Base-by-base conservation (phyloP, 2,113 vertebrate genomes). In the Pedetes capensis region DNA sequence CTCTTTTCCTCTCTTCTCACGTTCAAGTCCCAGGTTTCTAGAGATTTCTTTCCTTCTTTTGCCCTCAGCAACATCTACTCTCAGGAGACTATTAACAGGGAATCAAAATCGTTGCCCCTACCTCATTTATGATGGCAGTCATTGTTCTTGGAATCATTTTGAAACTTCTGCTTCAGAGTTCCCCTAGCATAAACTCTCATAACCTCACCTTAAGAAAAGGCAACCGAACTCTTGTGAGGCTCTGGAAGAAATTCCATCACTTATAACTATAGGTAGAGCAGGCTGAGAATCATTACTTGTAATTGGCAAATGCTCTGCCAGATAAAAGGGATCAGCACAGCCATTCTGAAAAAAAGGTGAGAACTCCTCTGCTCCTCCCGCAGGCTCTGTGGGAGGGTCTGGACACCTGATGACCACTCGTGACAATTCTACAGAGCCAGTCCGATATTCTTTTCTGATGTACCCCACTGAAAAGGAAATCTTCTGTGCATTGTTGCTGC, bases 351-450 rank as follows among this genome's bases (percentile, higher is more conserved):
- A 81, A 29, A 34, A 66, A 59, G 61, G n/a, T 25, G 10, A 23
- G 20, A 22, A 3, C 8, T 0, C 0, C 44, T 11, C 2, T 23
- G 14, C 16, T 34, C 1, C 10, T 37, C 16, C 16, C 16, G 5
- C 0, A 0, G 8, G 39, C 42, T 78, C 23, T 1, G 25, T 12
- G 4, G 1, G 10, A 81, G 49, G 14, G 1, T 59, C 32, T 63
- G 13, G 64, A 22, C 12, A 2, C 13, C 39, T 27, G 44, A 12
- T 1, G 14, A 18, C 13, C 51, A 22, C 25, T 14, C 22, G 6
- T 10, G 8, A 10, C 11, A 75, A 57, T 6, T 49, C 53, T 17
- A 29, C 13, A n/a, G 9, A 29, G 10, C 4, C 1, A 0, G 42
- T 63, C 59, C 53, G 39, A 39, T 42, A 27, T 39, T 69, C 10